phyloP scores from a whole-genome alignment of 2,797 vertebrate genomes.

The Calcarius lapponicus region DNA sequence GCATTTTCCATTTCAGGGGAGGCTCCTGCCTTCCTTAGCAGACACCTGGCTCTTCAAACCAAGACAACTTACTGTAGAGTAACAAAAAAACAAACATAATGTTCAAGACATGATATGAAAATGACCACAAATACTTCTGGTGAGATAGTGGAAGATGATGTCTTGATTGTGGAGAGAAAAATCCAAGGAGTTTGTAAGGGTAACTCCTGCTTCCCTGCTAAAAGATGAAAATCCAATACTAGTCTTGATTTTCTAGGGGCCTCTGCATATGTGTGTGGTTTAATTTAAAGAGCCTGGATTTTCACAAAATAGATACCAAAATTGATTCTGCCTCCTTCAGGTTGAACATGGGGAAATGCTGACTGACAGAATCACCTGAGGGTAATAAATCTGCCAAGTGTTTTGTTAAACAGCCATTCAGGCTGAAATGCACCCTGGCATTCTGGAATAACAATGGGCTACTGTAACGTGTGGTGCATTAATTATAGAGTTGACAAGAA shows the following conservation, averaged over 20 bases:
- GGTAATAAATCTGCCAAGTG: conserved; percentile 73
- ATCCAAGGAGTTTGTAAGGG: conserved; percentile 64
- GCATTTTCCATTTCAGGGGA: not conserved
- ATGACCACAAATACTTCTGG: not conserved
- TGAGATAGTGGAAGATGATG: not conserved
- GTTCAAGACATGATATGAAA: not conserved
- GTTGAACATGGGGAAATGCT: conserved; percentile 64
- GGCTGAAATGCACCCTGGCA: conserved; percentile 73
- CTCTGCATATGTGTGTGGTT: not conserved
- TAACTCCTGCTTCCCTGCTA: not conserved
- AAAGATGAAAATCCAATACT: conserved; percentile 16
- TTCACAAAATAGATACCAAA: conserved; percentile 60
- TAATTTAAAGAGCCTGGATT: conserved; percentile 44
- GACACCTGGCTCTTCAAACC: not conserved
- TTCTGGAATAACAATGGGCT: conserved; percentile 74
- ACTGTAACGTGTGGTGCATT: conserved; percentile 71
- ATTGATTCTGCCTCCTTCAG: conserved; percentile 75
- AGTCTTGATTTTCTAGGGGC: conserved; percentile 13
- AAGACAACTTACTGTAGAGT: not conserved
- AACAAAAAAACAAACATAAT: not conserved
- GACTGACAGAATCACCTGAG: conserved; percentile 77
- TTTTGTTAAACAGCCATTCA: conserved; percentile 79
- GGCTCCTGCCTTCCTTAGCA: not conserved
- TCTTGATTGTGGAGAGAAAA: not conserved
- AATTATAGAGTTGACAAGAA: conserved; percentile 81